Evolutionary conservation across 2,797 vertebrate genomes (phyloP).

Genomic region (Paratrypauchen microcephalus): DNA sequence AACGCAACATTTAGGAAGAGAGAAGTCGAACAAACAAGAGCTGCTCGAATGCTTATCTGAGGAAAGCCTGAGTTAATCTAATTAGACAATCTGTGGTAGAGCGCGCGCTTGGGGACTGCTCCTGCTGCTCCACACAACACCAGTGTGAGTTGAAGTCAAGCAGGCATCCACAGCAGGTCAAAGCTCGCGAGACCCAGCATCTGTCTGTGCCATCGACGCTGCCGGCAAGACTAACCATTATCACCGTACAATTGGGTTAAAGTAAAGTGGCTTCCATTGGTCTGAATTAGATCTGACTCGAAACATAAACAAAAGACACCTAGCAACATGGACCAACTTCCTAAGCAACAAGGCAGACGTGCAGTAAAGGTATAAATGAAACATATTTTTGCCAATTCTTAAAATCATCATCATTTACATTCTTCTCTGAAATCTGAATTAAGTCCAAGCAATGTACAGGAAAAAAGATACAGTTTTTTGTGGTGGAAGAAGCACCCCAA

Average conservation of each 20-base stretch:
- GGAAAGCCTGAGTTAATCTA: conserved; percentile 91
- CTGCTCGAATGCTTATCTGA: conserved; percentile 87
- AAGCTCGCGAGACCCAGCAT: background rate
- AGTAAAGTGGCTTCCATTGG: background rate
- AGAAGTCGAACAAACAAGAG: conserved; percentile 70
- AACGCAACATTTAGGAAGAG: conserved; percentile 81
- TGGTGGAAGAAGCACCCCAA: no score
- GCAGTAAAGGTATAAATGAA: background rate
- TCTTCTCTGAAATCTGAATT: background rate
- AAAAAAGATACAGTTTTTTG: no score
- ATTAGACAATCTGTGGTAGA: conserved; percentile 84
- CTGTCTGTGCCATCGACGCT: background rate
- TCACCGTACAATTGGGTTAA: background rate
- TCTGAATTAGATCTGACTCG: background rate
- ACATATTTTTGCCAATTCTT: no score
- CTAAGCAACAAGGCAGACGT: background rate
- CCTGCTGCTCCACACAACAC: conserved; percentile 35
- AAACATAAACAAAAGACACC: background rate
- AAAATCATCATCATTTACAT: background rate
- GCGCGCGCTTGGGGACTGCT: conserved; percentile 54
- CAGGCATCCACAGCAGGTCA: no score
- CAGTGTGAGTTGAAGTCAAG: background rate
- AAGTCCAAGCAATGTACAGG: no score
- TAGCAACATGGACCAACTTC: background rate
- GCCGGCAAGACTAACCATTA: background rate